These are phyloP conservation scores for Plebejus argus DNA, from an alignment of 2,888 invertebrate genomes.

Conservation along the genomic window DNA sequence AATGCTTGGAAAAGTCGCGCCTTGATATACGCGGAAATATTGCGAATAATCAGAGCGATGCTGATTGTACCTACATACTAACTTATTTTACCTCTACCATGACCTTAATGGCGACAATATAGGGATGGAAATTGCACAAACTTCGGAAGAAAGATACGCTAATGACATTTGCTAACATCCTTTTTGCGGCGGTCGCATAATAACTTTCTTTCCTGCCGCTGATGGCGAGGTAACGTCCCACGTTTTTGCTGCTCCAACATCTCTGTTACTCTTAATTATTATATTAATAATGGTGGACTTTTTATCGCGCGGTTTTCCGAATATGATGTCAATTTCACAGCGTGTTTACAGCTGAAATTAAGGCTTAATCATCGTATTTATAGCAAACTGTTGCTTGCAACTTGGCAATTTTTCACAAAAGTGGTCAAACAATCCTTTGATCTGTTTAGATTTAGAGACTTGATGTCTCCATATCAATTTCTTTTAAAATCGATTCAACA, in stretches of 20 bases:
- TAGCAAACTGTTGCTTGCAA: too few species aligned
- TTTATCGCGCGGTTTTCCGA: not conserved
- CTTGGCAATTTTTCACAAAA: too few species aligned
- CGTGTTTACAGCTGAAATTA: not conserved
- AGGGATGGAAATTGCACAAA: not conserved
- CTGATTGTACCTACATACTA: not conserved
- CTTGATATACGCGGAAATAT: constrained; percentile 23
- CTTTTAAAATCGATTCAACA: too few species aligned
- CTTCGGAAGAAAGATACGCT: not conserved
- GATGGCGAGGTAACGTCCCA: constrained; percentile 20
- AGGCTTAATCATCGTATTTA: too few species aligned
- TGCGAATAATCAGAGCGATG: constrained; percentile 19
- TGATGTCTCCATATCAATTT: too few species aligned
- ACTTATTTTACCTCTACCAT: not conserved
- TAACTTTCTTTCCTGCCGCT: constrained; percentile 30
- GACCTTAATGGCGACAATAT: not conserved
- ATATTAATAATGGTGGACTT: not conserved
- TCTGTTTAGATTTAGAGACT: too few species aligned
- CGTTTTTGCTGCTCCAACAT: constrained; percentile 3
- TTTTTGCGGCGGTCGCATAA: constrained; percentile 22
- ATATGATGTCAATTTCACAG: not conserved
- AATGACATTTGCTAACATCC: constrained; percentile 31
- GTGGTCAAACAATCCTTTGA: too few species aligned
- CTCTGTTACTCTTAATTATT: constrained; percentile 22
- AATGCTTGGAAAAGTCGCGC: not conserved